phyloP scores from a whole-genome alignment of 2,888 invertebrate genomes.

The Abrostola triplasia region DNA sequence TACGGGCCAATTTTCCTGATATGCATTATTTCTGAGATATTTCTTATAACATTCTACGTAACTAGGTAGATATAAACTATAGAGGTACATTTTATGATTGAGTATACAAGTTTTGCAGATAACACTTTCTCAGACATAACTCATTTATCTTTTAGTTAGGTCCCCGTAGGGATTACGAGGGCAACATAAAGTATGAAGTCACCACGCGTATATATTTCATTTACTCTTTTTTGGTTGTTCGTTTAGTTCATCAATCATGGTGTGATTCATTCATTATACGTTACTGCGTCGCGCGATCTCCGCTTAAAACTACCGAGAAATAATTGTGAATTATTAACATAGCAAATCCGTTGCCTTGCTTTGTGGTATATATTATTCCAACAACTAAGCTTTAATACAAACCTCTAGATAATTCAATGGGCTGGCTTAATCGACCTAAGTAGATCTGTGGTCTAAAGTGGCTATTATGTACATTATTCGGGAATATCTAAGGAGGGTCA shows the following conservation, averaged over 20 bases:
- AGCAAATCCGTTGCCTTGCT: background rate
- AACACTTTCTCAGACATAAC: slow-evolving; percentile 26
- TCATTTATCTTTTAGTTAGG: slow-evolving; percentile 48
- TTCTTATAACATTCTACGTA: slow-evolving; percentile 16
- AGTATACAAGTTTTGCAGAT: slow-evolving; percentile 42
- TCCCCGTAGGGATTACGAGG: slow-evolving; percentile 27
- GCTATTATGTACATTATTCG: slow-evolving; percentile 37
- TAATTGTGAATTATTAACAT: slow-evolving; percentile 2
- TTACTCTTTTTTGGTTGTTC: slow-evolving; percentile 38
- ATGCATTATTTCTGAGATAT: slow-evolving; percentile 17
- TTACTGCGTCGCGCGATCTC: slow-evolving; percentile 17
- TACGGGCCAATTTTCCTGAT: slow-evolving; percentile 6
- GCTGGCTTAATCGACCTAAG: slow-evolving; percentile 31
- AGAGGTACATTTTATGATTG: slow-evolving; percentile 47
- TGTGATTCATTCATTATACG: slow-evolving; percentile 48
- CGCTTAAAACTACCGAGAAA: slow-evolving; percentile 12
- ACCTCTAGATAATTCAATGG: slow-evolving; percentile 33
- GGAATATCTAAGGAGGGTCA: slow-evolving; percentile 32
- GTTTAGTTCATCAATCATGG: slow-evolving; percentile 47
- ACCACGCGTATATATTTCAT: slow-evolving; percentile 49
- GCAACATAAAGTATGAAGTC: slow-evolving; percentile 43
- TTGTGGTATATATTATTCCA: slow-evolving; percentile 1
- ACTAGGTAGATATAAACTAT: slow-evolving; percentile 26
- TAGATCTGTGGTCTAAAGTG: slow-evolving; percentile 22
- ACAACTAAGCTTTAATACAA: background rate